A percentile compares a stretch with the other conserved stretches of the same genome.
phyloP scores from a whole-genome alignment of 2,113 vertebrate genomes.

The Halcyon malimbica region DNA sequence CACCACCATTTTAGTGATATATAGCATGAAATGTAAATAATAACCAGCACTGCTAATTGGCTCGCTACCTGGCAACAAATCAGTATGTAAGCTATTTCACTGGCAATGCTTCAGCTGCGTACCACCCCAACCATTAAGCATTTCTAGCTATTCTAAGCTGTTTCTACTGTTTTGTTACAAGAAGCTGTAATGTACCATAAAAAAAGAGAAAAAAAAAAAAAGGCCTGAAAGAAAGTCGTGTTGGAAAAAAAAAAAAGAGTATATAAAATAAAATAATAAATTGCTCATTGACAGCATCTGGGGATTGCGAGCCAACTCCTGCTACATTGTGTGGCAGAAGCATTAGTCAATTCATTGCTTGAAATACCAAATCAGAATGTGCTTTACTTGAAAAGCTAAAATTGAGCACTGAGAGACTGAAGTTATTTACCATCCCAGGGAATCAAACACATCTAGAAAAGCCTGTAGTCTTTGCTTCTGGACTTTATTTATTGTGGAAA shows the following conservation, averaged over 20 bases:
- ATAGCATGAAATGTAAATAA: conserved; percentile 94
- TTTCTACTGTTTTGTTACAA: conserved; percentile 50
- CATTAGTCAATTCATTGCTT: not conserved
- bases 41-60: conserved; percentile 88
- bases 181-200: not conserved
- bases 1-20: conserved; percentile 88
- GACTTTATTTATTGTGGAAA: not conserved
- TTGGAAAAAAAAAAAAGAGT: not conserved
- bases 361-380: not conserved
- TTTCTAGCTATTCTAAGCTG: conserved; percentile 67
- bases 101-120: conserved; percentile 57
- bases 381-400: not conserved
- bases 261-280: not conserved
- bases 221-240: not conserved
- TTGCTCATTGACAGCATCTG: not conserved
- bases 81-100: conserved; percentile 69
- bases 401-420: not conserved
- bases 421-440: not conserved
- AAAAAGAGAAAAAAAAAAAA: conserved; percentile 59
- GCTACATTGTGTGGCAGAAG: not conserved
- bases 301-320: not conserved
- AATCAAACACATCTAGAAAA: not conserved
- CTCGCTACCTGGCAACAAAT: conserved; percentile 84
- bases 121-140: conserved; percentile 74
- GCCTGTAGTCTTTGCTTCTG: not conserved